A percentile compares a stretch with the other conserved stretches of the same genome.
phyloP scores from a whole-genome alignment of 2,113 vertebrate species.

The Nesoenas mayeri region DNA sequence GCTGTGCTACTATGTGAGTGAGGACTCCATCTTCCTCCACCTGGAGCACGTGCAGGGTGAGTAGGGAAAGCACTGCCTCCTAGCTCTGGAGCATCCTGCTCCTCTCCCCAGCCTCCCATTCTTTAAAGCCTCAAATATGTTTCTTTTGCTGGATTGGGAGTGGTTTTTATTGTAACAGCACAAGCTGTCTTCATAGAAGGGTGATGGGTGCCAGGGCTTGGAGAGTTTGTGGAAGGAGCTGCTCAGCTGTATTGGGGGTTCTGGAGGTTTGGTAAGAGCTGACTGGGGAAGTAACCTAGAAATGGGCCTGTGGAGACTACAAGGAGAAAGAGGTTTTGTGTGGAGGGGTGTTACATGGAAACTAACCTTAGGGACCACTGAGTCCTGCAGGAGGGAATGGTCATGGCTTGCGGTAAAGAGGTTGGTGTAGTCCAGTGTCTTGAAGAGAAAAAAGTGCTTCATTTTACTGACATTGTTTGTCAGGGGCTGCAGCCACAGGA shows the following conservation, averaged over 20 bases:
- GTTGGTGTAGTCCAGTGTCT: background rate
- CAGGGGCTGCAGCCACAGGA: background rate
- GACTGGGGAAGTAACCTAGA: background rate
- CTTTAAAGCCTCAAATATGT: background rate
- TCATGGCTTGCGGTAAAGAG: background rate
- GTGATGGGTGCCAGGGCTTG: background rate
- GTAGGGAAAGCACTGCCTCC: background rate
- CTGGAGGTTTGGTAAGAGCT: background rate
- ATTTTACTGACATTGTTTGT: background rate
- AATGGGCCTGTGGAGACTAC: background rate
- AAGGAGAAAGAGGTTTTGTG: background rate
- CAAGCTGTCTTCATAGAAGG: background rate
- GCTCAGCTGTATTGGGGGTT: background rate
- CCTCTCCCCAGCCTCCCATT: background rate
- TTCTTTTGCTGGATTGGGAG: background rate
- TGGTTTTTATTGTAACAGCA: background rate
- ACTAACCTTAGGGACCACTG: background rate
- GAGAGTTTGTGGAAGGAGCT: background rate
- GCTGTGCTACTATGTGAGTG: constrained; percentile 89
- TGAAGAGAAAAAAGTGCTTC: background rate
- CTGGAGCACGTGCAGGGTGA: constrained; percentile 92
- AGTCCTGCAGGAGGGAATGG: background rate
- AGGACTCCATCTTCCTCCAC: constrained; percentile 93
- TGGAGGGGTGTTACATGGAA: background rate
- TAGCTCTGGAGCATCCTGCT: background rate